phyloP scores from a whole-genome alignment of 2,888 invertebrate species.

The Hirtodrosophila confusa region DNA sequence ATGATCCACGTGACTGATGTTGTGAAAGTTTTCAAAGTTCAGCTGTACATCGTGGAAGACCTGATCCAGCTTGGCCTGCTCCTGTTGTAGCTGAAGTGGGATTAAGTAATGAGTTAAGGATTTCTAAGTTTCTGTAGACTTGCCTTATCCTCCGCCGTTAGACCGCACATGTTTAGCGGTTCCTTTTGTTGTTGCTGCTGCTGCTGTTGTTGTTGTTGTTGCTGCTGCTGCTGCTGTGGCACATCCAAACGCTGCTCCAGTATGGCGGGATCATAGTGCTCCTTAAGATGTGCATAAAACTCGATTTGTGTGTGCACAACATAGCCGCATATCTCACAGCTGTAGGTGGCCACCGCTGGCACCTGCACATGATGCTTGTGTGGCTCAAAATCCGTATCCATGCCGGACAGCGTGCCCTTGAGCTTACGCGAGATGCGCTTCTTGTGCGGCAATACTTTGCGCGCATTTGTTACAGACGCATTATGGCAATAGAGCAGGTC shows the following conservation, averaged over 20 bases:
- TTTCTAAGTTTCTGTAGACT: no score
- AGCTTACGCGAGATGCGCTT: slow-evolving; percentile 92
- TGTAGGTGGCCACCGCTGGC: slow-evolving; percentile 56
- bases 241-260: slow-evolving; percentile 49
- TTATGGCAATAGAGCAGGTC: slow-evolving; percentile 62
- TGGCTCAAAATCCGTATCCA: slow-evolving; percentile 59
- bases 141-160: slow-evolving; percentile 62
- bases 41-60: slow-evolving; percentile 81
- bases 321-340: slow-evolving; percentile 92
- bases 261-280: slow-evolving; percentile 91
- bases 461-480: slow-evolving; percentile 75
- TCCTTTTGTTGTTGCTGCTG: slow-evolving; percentile 57
- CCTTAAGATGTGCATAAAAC: slow-evolving; percentile 94
- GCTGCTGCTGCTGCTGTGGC: slow-evolving; percentile 46
- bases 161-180: slow-evolving; percentile 65
- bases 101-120: no score
- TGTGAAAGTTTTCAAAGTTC: slow-evolving; percentile 80
- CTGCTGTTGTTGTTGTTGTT: slow-evolving; percentile 19
- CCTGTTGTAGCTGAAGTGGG: slow-evolving; percentile 53
- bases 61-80: slow-evolving; percentile 73
- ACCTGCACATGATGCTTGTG: slow-evolving; percentile 47
- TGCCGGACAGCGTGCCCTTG: slow-evolving; percentile 83
- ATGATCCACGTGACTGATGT: slow-evolving; percentile 58
- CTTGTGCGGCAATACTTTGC: slow-evolving; percentile 92
- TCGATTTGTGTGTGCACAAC: slow-evolving; percentile 90